Percentiles rank a stretch among this genome's conserved stretches.
These are phyloP conservation scores for Corynorhinus townsendii DNA, from an alignment of 2,113 vertebrate species.

Conservation along the genomic window DNA sequence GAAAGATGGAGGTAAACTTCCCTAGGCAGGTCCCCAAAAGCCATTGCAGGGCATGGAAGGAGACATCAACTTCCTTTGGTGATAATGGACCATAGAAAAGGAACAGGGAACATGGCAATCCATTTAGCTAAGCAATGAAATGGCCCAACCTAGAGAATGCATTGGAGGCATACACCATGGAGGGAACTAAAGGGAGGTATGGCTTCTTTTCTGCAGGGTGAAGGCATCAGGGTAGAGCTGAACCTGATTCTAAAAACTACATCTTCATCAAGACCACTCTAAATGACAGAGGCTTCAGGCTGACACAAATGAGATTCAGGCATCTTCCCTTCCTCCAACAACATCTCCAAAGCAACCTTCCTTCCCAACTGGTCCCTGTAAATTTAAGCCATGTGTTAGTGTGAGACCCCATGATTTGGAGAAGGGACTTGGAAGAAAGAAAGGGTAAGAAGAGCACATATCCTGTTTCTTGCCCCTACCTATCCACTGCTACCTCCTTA, in stretches of 20 bases:
- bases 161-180: neutral
- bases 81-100: neutral
- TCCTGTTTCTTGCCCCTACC: neutral
- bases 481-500: neutral
- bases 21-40: too few relatives aligned
- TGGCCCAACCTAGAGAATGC: neutral
- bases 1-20: neutral
- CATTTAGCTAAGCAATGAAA: neutral
- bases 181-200: neutral
- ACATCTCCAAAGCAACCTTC: neutral
- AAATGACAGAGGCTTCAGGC: neutral
- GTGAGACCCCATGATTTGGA: neutral
- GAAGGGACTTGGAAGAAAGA: neutral
- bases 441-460: neutral
- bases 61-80: neutral
- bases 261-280: neutral
- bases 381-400: neutral
- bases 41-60: neutral
- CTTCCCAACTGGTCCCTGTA: neutral
- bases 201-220: neutral
- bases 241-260: neutral
- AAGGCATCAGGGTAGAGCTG: neutral
- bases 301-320: neutral
- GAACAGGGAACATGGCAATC: neutral
- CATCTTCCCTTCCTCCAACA: neutral